A percentile compares a stretch with the other conserved stretches of the same genome.
These are phyloP conservation scores for Ichneumoninae sp. DNA, from an alignment of 2,888 invertebrate genomes.

Conservation along the genomic window DNA sequence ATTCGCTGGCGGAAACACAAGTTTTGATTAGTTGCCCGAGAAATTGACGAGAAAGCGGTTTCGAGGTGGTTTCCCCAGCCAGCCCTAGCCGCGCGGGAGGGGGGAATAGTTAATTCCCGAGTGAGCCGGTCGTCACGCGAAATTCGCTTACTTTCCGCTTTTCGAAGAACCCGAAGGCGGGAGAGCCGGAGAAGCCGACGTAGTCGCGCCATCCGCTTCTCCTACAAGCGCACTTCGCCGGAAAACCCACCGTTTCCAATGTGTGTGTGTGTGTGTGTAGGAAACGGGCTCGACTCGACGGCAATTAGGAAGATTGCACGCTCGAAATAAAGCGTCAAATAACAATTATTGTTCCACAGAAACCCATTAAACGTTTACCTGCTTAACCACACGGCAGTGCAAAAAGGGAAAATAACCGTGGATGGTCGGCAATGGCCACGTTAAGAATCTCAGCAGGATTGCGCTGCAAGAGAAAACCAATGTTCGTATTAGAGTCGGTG, in stretches of 20 bases:
- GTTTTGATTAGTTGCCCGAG: slow-evolving; percentile 78
- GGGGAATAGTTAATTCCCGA: slow-evolving; percentile 73
- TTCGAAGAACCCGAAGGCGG: slow-evolving; percentile 48
- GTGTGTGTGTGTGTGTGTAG: slow-evolving; percentile 5
- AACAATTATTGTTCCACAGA: slow-evolving; percentile 72
- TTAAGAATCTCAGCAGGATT: not conserved
- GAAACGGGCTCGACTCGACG: slow-evolving; percentile 38
- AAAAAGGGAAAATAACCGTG: not conserved
- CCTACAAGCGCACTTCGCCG: slow-evolving; percentile 32
- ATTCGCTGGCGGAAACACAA: slow-evolving; percentile 71
- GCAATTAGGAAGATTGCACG: slow-evolving; percentile 76
- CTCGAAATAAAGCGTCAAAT: slow-evolving; percentile 72
- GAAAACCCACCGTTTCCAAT: slow-evolving; percentile 43
- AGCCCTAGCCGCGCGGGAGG: slow-evolving; percentile 19
- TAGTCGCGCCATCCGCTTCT: slow-evolving; percentile 25
- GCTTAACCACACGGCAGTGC: not conserved
- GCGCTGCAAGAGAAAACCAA: not conserved
- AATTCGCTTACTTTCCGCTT: slow-evolving; percentile 73
- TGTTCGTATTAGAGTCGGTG: not conserved
- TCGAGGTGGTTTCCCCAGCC: slow-evolving; percentile 43
- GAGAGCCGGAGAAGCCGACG: slow-evolving; percentile 41
- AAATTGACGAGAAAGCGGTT: slow-evolving; percentile 74
- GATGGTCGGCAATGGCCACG: not conserved
- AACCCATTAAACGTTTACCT: slow-evolving; percentile 53
- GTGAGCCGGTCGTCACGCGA: slow-evolving; percentile 70